These are phyloP conservation scores for Hyles euphorbiae DNA, from an alignment of 1,140 invertebrate genomes.

Conservation along the genomic window DNA sequence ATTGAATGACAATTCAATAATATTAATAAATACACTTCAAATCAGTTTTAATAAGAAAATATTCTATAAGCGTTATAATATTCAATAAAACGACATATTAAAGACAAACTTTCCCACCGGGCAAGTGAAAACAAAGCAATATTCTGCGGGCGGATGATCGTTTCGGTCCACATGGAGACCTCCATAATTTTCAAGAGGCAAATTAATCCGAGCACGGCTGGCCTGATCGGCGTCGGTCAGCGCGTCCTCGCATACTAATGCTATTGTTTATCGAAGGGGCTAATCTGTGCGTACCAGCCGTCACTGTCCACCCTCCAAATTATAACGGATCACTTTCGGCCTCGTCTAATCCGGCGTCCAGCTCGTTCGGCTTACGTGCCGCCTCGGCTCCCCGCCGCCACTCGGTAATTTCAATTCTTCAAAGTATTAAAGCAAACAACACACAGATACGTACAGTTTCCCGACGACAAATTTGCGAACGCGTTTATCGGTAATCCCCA, in stretches of 20 bases:
- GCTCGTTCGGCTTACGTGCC: constrained; percentile 2
- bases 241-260: constrained; percentile 73
- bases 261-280: constrained; percentile 74
- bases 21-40: too few species aligned
- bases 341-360: constrained; percentile 44
- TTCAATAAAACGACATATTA: constrained; percentile 4
- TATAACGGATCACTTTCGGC: constrained; percentile 73
- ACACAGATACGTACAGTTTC: too few species aligned
- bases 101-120: constrained; percentile 25
- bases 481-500: too few species aligned
- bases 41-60: background rate
- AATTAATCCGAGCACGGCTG: constrained; percentile 69
- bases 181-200: constrained; percentile 67
- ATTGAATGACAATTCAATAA: too few species aligned
- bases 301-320: constrained; percentile 66
- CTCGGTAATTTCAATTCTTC: background rate
- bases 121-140: constrained; percentile 49
- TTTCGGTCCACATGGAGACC: constrained; percentile 46
- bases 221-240: constrained; percentile 66
- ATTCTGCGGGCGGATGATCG: constrained; percentile 38
- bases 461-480: too few species aligned
- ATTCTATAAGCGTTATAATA: background rate
- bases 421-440: too few species aligned
- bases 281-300: constrained; percentile 73
- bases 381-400: background rate